These are phyloP conservation scores for Flexamia atlantica DNA, from an alignment of 2,888 invertebrate genomes.

Conservation along the genomic window DNA sequence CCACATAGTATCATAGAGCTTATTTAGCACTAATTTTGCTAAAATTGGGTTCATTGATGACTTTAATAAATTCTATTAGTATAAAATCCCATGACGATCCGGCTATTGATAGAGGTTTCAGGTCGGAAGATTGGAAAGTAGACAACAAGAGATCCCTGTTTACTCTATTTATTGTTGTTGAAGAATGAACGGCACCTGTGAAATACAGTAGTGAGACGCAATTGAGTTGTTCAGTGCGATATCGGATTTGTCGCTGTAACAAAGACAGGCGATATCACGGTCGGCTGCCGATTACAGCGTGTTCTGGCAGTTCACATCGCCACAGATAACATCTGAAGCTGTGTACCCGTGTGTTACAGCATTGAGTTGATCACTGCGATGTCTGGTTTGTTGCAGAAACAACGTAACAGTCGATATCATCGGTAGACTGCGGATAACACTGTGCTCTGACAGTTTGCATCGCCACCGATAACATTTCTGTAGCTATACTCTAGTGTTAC, in stretches of 20 bases:
- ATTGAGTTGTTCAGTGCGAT: neutral
- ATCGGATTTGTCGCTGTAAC: neutral
- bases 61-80: too few species aligned
- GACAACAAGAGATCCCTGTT: too few species aligned
- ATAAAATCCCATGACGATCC: too few species aligned
- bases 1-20: too few species aligned
- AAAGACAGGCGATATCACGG: conserved; percentile 1
- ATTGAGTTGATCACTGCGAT: neutral
- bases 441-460: neutral
- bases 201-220: too few species aligned
- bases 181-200: too few species aligned
- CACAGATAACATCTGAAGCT: neutral
- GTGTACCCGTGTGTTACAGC: neutral
- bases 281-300: neutral
- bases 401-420: conserved; percentile 19
- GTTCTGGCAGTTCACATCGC: neutral
- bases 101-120: too few species aligned
- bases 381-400: neutral
- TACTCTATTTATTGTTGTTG: too few species aligned
- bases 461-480: neutral
- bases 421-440: neutral
- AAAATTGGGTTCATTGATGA: too few species aligned
- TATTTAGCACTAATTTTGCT: too few species aligned
- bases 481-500: neutral
- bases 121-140: too few species aligned